phyloP scores from a whole-genome alignment of 2,888 invertebrate genomes.

The Drosophila falleni region DNA sequence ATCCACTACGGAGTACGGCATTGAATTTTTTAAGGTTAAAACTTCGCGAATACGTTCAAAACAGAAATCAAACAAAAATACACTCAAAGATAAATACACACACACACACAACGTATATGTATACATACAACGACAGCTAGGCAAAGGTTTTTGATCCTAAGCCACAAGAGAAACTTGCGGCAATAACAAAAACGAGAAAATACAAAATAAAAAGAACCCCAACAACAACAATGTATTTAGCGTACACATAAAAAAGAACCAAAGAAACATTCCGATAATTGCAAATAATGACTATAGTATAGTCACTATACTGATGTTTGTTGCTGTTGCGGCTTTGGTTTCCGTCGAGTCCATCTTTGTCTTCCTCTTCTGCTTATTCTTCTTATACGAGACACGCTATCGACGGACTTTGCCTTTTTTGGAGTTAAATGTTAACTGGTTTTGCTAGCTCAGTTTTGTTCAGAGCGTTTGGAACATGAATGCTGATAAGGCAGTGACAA shows the following conservation, averaged over 20 bases:
- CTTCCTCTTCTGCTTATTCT: neutral
- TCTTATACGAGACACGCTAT: conserved; percentile 38
- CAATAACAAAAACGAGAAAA: conserved; percentile 48
- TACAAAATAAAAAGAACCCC: conserved; percentile 16
- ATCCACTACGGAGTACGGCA: conserved; percentile 49
- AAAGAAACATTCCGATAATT: conserved; percentile 78
- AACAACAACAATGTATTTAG: conserved; percentile 50
- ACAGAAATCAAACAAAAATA: conserved; percentile 63
- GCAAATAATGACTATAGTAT: conserved; percentile 72
- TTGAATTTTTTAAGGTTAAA: conserved; percentile 74
- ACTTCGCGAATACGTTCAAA: conserved; percentile 51
- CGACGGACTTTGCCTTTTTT: conserved; percentile 67
- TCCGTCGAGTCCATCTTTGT: conserved; percentile 37
- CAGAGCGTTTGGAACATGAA: conserved; percentile 47
- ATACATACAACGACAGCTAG: conserved; percentile 23
- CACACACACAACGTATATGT: conserved; percentile 1
- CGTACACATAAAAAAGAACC: conserved; percentile 63
- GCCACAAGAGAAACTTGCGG: conserved; percentile 56
- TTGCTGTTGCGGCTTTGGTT: conserved; percentile 39
- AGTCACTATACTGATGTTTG: conserved; percentile 45
- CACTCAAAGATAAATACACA: conserved; percentile 24
- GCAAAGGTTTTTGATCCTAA: conserved; percentile 80
- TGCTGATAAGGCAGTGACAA: conserved; percentile 59
- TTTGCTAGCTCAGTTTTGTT: conserved; percentile 46
- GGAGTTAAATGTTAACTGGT: conserved; percentile 79